These are phyloP conservation scores for Netelia virgata DNA, from an alignment of 2,888 invertebrate species.

Conservation along the genomic window DNA sequence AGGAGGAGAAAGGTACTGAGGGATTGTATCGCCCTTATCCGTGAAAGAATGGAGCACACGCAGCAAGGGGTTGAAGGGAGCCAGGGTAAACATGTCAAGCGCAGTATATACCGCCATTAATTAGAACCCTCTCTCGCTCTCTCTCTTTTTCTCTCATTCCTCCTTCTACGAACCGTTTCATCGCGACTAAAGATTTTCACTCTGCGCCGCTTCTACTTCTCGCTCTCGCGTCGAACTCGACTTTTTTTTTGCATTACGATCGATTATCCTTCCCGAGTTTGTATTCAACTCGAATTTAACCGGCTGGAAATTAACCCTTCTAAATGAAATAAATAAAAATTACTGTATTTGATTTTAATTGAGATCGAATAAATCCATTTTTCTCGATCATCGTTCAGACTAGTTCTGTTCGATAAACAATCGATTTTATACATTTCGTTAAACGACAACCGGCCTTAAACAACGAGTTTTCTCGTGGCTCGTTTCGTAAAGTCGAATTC, in stretches of 20 bases:
- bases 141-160: not conserved
- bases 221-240: not conserved
- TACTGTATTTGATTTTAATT: no score
- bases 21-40: constrained; percentile 66
- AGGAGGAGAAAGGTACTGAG: constrained; percentile 52
- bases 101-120: constrained; percentile 83
- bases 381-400: not conserved
- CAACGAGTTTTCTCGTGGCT: not conserved
- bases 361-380: not conserved
- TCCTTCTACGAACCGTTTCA: constrained; percentile 52
- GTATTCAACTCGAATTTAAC: no score
- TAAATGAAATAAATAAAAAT: no score
- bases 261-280: no score
- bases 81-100: constrained; percentile 84
- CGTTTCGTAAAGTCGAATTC: constrained; percentile 17
- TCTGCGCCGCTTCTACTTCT: constrained; percentile 42
- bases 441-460: not conserved
- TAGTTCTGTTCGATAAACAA: not conserved
- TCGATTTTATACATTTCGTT: not conserved
- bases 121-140: constrained; percentile 78
- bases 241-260: not conserved
- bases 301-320: no score
- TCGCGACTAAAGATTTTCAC: constrained; percentile 64
- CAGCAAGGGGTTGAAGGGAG: constrained; percentile 79
- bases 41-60: constrained; percentile 72